Conservation (phyloP, 1,140 invertebrate species). For the Microplitis mediator region DNA sequence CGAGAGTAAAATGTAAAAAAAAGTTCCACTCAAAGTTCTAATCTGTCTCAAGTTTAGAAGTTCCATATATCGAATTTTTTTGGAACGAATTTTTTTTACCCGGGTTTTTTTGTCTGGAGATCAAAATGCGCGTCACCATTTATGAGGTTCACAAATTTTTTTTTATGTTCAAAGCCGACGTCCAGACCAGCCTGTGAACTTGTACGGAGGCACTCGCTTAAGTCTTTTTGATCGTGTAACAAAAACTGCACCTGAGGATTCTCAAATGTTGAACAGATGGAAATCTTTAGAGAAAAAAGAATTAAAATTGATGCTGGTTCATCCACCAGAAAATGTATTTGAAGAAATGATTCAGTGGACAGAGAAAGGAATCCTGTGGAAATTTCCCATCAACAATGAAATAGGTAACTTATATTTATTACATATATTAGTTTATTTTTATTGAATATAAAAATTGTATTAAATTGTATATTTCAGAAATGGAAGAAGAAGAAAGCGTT, state of each 20-base stretch:
- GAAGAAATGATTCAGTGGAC: slow-evolving; percentile 95
- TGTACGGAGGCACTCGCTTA: slow-evolving; percentile 66
- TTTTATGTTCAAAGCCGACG: background rate
- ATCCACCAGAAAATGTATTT: slow-evolving; percentile 86
- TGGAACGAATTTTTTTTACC: no score
- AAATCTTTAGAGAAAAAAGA: slow-evolving; percentile 69
- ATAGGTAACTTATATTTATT: slow-evolving; percentile 69
- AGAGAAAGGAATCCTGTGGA: slow-evolving; percentile 92
- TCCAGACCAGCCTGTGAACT: slow-evolving; percentile 50
- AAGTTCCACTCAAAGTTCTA: no score
- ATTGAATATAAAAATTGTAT: background rate
- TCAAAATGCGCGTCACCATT: no score
- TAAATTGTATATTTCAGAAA: slow-evolving; percentile 63
- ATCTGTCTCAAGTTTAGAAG: no score
- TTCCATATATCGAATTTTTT: no score
- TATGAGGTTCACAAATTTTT: no score
- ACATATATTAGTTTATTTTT: background rate
- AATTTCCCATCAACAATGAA: slow-evolving; percentile 97
- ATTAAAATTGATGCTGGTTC: slow-evolving; percentile 67
- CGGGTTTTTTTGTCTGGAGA: no score
- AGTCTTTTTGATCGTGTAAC: slow-evolving; percentile 65
- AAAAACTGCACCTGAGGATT: slow-evolving; percentile 35
- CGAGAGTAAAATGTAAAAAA: no score
- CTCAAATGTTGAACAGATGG: slow-evolving; percentile 71
- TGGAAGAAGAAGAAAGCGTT: slow-evolving; percentile 79